phyloP scores from a whole-genome alignment of 2,113 vertebrate species.

The Alouatta palliata region DNA sequence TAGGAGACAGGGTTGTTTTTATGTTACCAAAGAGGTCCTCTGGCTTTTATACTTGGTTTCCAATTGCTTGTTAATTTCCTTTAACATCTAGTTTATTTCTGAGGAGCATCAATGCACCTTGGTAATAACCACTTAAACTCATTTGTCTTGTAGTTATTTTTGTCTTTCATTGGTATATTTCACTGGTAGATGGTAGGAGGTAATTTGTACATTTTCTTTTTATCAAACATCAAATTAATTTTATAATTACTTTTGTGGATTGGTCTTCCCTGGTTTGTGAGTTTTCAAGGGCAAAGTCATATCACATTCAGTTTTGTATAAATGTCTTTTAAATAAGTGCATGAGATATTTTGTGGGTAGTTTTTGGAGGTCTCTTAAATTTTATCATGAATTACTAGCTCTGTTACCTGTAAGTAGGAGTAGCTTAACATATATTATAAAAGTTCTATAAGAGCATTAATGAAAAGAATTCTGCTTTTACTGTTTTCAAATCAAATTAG shows the following conservation, averaged over 20 bases:
- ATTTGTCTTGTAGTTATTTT: not conserved
- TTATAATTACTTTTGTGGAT: not conserved
- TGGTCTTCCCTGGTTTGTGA: not conserved
- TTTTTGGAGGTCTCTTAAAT: not conserved
- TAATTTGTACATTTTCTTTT: not conserved
- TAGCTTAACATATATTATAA: conserved; percentile 1
- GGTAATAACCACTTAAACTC: not conserved
- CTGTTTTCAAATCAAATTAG: not conserved
- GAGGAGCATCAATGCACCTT: not conserved
- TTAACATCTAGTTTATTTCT: conserved; percentile 41
- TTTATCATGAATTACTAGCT: not conserved
- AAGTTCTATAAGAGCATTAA: not conserved
- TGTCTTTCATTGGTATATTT: not conserved
- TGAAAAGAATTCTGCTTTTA: not conserved
- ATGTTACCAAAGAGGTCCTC: not conserved
- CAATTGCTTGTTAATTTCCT: not conserved
- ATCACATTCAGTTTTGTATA: not conserved
- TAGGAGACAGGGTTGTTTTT: not conserved
- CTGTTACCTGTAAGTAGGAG: not conserved
- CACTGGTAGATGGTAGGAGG: not conserved
- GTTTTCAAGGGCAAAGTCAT: conserved; percentile 6
- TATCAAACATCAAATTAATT: not conserved
- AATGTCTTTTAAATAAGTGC: conserved; percentile 18
- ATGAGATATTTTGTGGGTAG: conserved; percentile 6
- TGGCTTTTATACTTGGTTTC: not conserved